Percentiles rank a stretch among this genome's conserved stretches.
These are phyloP conservation scores for Araneus ventricosus DNA, from an alignment of 1,140 invertebrate species.

Conservation along the genomic window DNA sequence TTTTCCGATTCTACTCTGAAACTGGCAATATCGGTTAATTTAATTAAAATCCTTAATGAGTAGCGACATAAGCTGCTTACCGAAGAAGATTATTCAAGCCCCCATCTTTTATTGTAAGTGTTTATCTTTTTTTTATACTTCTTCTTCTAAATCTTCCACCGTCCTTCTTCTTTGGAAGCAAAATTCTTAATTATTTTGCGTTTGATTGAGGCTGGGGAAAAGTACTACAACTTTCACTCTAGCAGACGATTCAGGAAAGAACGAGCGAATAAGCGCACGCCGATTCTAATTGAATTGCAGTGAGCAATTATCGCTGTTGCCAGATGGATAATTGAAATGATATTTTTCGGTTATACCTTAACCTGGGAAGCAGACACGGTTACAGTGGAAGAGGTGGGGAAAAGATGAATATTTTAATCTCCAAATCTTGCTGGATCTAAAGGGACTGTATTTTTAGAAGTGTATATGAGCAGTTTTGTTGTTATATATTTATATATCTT, in stretches of 20 bases:
- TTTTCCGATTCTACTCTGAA: background rate
- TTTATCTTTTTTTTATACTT: background rate
- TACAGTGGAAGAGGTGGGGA: background rate
- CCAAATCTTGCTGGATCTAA: background rate
- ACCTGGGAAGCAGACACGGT: background rate
- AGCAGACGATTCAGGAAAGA: background rate
- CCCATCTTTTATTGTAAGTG: slow-evolving; percentile 28
- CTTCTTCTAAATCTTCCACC: background rate
- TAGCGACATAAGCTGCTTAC: slow-evolving; percentile 38
- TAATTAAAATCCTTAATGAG: slow-evolving; percentile 45
- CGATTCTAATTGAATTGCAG: slow-evolving; percentile 57
- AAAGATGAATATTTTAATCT: slow-evolving; percentile 33
- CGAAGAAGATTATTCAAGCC: slow-evolving; percentile 32
- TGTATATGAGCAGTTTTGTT: background rate
- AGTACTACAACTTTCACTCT: slow-evolving; percentile 29
- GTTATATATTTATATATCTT: background rate
- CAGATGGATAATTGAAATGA: slow-evolving; percentile 52
- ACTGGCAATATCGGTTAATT: slow-evolving; percentile 41
- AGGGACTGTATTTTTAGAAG: background rate
- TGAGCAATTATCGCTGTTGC: slow-evolving; percentile 63
- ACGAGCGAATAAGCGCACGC: background rate
- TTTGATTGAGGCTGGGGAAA: slow-evolving; percentile 43
- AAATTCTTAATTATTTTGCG: slow-evolving; percentile 64
- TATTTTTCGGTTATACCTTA: slow-evolving; percentile 33
- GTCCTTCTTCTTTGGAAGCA: background rate